These are phyloP conservation scores for Jacana jacana DNA, from an alignment of 2,113 vertebrate genomes.

Conservation along the genomic window DNA sequence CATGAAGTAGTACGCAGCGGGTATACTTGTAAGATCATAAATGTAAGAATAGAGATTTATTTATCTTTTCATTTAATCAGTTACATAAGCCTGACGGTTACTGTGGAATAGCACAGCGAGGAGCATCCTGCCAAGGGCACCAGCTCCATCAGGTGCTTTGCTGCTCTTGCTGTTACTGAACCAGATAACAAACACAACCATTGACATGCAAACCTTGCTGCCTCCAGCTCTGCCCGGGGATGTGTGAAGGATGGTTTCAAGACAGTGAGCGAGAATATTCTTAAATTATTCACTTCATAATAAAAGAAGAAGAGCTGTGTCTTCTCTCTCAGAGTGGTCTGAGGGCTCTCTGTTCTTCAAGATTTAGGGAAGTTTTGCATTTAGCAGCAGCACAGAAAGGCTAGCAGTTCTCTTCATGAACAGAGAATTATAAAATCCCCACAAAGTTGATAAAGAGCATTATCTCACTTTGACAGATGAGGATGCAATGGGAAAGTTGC, in stretches of 20 bases:
- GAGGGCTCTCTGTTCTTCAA: neutral
- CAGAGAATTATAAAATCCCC: neutral
- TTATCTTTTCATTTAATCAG: neutral
- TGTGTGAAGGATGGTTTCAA: neutral
- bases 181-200: neutral
- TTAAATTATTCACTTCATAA: neutral
- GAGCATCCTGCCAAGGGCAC: neutral
- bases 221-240: neutral
- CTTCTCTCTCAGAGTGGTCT: neutral
- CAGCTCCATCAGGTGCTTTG: neutral
- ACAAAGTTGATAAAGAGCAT: neutral
- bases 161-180: neutral
- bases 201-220: neutral
- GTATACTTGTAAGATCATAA: neutral
- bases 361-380: neutral
- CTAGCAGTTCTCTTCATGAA: neutral
- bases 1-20: rapidly evolving
- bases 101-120: neutral
- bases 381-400: neutral
- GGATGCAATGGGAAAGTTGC: neutral
- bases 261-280: neutral
- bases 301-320: neutral
- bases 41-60: neutral
- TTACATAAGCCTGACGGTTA: neutral
- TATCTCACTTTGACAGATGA: neutral